These are phyloP conservation scores for Stegastes partitus DNA, from an alignment of 2,113 vertebrate species.

Conservation along the genomic window DNA sequence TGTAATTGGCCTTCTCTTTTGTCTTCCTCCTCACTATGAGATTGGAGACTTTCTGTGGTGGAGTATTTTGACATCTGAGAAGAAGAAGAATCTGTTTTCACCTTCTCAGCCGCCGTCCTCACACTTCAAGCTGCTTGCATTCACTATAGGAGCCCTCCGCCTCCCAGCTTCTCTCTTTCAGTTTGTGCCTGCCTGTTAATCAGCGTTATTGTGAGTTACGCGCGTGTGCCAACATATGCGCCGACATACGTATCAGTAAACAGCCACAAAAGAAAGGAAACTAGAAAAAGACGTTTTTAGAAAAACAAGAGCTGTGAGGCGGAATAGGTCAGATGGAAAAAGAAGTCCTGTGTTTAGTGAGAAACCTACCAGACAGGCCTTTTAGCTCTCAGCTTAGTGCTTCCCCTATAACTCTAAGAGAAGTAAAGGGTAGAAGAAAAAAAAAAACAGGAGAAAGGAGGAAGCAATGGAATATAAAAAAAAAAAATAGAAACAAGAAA, in stretches of 20 bases:
- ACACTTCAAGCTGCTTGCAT: slow-evolving; percentile 25
- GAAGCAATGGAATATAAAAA: slow-evolving; percentile 27
- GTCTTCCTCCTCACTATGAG: not conserved
- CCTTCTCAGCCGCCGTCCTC: slow-evolving; percentile 38
- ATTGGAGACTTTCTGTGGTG: not conserved
- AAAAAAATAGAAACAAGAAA: slow-evolving; percentile 35
- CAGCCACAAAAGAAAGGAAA: not conserved
- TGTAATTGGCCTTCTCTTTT: not conserved
- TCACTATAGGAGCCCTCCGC: slow-evolving; percentile 9
- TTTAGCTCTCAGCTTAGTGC: slow-evolving; percentile 20
- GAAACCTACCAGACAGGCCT: slow-evolving; percentile 39
- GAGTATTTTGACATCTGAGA: slow-evolving; percentile 21
- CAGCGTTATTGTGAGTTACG: not conserved
- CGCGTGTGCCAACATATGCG: not conserved
- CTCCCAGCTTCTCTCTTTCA: not conserved
- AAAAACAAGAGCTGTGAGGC: not conserved
- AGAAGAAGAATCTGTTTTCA: slow-evolving; percentile 34
- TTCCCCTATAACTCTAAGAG: slow-evolving; percentile 23
- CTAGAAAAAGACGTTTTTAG: not conserved
- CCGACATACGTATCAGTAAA: not conserved
- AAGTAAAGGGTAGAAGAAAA: slow-evolving; percentile 23
- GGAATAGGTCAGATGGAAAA: slow-evolving; percentile 32
- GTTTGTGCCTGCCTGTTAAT: not conserved
- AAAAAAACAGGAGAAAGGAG: slow-evolving; percentile 17
- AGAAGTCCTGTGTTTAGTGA: slow-evolving; percentile 36